phyloP scores from a whole-genome alignment of 2,797 vertebrate genomes.

The Triplophysa bombifrons region DNA sequence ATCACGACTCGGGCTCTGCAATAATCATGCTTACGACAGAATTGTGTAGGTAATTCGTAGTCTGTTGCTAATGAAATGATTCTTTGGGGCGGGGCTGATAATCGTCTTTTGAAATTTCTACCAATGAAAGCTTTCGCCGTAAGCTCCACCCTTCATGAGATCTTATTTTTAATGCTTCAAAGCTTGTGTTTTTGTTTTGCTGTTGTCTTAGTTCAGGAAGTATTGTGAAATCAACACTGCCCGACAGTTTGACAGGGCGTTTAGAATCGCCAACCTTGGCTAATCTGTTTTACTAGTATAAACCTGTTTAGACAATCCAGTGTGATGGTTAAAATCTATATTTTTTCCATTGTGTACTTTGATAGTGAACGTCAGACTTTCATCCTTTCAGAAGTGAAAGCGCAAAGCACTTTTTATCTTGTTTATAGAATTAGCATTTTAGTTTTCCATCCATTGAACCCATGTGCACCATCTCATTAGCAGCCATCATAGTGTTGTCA shows the following conservation, averaged over 20 bases:
- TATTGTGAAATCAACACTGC: constrained; percentile 63
- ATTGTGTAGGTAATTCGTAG: constrained; percentile 54
- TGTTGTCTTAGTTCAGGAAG: constrained; percentile 68
- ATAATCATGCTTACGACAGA: constrained; percentile 42
- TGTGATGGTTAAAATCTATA: constrained; percentile 61
- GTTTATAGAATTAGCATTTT: constrained; percentile 75
- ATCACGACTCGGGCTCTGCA: constrained; percentile 47
- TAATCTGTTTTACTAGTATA: constrained; percentile 54
- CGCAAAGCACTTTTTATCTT: constrained; percentile 69
- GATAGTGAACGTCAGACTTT: constrained; percentile 56
- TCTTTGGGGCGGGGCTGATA: constrained; percentile 38
- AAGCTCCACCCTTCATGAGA: constrained; percentile 4
- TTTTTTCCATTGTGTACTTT: constrained; percentile 62
- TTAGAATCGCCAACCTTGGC: constrained; percentile 59
- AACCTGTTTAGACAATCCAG: constrained; percentile 60
- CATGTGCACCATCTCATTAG: constrained; percentile 49
- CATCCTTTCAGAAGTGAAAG: constrained; percentile 45
- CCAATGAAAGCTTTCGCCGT: constrained; percentile 55
- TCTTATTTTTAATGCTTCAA: constrained; percentile 40
- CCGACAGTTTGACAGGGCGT: constrained; percentile 64
- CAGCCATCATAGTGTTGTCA: constrained; percentile 55
- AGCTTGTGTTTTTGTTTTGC: constrained; percentile 41
- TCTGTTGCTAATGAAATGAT: constrained; percentile 41
- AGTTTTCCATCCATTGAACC: constrained; percentile 61
- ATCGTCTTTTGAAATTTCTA: constrained; percentile 54